Conservation (phyloP, 2,888 invertebrate species). For the Congeria kusceri region DNA sequence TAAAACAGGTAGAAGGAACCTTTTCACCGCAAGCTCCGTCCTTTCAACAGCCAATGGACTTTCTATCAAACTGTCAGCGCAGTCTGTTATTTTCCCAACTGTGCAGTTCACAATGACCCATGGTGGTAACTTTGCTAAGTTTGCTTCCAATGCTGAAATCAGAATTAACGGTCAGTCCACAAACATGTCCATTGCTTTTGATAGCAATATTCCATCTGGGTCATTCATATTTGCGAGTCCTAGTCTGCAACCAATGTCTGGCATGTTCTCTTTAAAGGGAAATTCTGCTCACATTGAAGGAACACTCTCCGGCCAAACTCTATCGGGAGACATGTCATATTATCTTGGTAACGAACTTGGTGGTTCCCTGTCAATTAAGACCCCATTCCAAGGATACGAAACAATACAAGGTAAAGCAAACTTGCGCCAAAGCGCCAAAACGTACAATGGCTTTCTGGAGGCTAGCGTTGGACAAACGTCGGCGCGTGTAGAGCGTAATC, state of each 20-base stretch:
- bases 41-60: constrained; percentile 14
- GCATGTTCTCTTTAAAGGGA: constrained; percentile 11
- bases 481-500: neutral
- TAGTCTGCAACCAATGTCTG: constrained; percentile 12
- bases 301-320: neutral
- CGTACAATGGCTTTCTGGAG: too few species aligned
- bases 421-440: neutral
- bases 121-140: constrained; percentile 16
- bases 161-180: constrained; percentile 32
- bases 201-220: constrained; percentile 12
- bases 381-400: constrained; percentile 23
- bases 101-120: constrained; percentile 33
- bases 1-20: constrained; percentile 40
- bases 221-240: constrained; percentile 12
- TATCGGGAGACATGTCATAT: constrained; percentile 2
- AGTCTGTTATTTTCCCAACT: constrained; percentile 31
- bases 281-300: constrained; percentile 6
- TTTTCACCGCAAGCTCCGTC: constrained; percentile 12
- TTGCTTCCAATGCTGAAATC: constrained; percentile 33
- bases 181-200: constrained; percentile 17
- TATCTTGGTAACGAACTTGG: constrained; percentile 7
- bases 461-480: neutral
- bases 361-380: constrained; percentile 2
- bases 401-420: constrained; percentile 6
- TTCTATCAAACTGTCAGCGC: neutral